Conservation (phyloP, 2,113 vertebrate species). For the Prinia subflava region DNA sequence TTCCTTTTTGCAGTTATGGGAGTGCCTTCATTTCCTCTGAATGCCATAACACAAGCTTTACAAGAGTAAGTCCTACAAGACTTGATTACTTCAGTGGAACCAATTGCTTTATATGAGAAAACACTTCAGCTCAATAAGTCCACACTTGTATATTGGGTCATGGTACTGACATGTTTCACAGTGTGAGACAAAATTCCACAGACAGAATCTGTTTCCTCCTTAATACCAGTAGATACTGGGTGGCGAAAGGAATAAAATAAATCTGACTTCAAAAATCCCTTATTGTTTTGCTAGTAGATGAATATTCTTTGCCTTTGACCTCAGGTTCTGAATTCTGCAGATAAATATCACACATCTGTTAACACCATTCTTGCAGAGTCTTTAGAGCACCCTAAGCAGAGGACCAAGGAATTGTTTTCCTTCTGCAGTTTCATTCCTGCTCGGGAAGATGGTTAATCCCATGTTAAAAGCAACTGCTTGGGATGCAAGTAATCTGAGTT, state of each 20-base stretch:
- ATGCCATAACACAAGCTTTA: slow-evolving; percentile 12
- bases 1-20: neutral
- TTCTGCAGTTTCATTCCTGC: neutral
- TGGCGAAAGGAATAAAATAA: neutral
- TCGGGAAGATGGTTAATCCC: neutral
- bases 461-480: neutral
- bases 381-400: neutral
- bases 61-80: slow-evolving; percentile 10
- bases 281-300: neutral
- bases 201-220: neutral
- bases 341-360: neutral
- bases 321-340: neutral
- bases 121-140: neutral
- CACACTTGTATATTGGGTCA: neutral
- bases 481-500: neutral
- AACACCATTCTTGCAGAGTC: neutral
- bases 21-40: slow-evolving; percentile 48
- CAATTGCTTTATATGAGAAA: slow-evolving; percentile 37
- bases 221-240: neutral
- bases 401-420: neutral
- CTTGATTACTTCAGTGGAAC: slow-evolving; percentile 21
- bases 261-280: neutral
- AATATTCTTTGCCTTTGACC: neutral
- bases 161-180: neutral
- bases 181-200: neutral